phyloP scores from a whole-genome alignment of 2,797 vertebrate species.

The Chaetophractus vellerosus region DNA sequence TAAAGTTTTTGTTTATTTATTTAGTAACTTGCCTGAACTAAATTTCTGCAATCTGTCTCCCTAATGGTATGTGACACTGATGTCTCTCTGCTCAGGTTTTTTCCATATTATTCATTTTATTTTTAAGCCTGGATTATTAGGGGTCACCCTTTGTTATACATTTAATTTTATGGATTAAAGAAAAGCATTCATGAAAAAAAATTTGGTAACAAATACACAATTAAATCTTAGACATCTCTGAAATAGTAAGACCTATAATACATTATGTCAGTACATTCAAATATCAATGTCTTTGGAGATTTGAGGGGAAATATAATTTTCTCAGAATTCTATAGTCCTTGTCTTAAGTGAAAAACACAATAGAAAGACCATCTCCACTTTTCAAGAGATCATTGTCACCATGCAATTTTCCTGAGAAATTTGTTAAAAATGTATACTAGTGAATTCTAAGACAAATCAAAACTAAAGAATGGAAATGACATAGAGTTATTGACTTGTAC shows the following conservation, averaged over 20 bases:
- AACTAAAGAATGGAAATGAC: not conserved
- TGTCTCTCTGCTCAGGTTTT: not conserved
- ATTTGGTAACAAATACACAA: not conserved
- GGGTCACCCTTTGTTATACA: not conserved
- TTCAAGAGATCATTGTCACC: not conserved
- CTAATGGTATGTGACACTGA: not conserved
- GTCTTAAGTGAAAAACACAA: not conserved
- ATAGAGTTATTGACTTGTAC: not conserved
- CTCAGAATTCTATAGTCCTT: not conserved
- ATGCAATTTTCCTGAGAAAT: not conserved
- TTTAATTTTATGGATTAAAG: not conserved
- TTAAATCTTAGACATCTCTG: not conserved
- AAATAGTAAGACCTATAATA: not conserved
- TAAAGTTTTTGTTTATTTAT: not conserved
- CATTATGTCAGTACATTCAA: not conserved
- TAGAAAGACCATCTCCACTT: not conserved
- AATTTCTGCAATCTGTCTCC: not conserved
- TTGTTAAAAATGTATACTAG: not conserved
- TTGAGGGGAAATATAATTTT: not conserved
- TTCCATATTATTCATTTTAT: not conserved
- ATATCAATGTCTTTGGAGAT: not conserved
- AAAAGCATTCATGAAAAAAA: not conserved
- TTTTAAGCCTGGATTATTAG: not conserved
- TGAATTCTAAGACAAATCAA: not conserved
- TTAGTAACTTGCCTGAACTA: not conserved